Base-by-base conservation (phyloP, 2,888 invertebrate species). In the Isoperla grammatica region DNA sequence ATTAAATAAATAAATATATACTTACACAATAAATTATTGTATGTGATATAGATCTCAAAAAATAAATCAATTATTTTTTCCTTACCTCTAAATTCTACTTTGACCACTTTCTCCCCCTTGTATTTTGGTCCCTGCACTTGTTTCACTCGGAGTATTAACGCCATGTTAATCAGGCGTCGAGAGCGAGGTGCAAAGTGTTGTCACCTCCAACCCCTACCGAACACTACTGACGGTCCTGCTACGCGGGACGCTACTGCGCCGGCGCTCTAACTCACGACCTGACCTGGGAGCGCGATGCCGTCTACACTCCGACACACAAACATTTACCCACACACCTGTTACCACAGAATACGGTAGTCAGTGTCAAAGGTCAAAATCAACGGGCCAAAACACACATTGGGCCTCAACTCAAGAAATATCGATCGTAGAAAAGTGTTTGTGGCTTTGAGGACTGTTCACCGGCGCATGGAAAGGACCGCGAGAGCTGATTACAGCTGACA, bases 61-160 rank as follows among this genome's bases (percentile, higher is more conserved):
- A n/a, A n/a, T n/a, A n/a, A n/a, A n/a, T n/a, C n/a, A n/a, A n/a
- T n/a, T n/a, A 29, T 19, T 50, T 42, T 42, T 56, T 48, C 70
- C 84, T 81, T 78, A 91, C 91, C 90, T 79, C 91, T 77, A 71
- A 91, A 91, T 65, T 85, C 85, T 65, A 87, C 76, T 66, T 83
- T 82, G 55, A 81, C 85, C 64, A 81, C 79, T 70, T 85, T 84
- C 66, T 86, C 86, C 11, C 81, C 81, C 71, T 84, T 86, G 69
- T 80, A 79, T 73, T 84, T 85, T 4, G 61, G 45, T 56, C 86
- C 78, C 74, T 85, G 84, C 70, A 88, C 84, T 66, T 84, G 83
- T 70, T 83, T 82, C 45, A 88, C 71, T 69, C 81, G 80, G 15
- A 88, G 83, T 11, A 81, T 76, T 43, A 89, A 79, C 68, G 88